Base-by-base conservation (phyloP, 2,113 vertebrate genomes). In the Pedionomus torquatus region DNA sequence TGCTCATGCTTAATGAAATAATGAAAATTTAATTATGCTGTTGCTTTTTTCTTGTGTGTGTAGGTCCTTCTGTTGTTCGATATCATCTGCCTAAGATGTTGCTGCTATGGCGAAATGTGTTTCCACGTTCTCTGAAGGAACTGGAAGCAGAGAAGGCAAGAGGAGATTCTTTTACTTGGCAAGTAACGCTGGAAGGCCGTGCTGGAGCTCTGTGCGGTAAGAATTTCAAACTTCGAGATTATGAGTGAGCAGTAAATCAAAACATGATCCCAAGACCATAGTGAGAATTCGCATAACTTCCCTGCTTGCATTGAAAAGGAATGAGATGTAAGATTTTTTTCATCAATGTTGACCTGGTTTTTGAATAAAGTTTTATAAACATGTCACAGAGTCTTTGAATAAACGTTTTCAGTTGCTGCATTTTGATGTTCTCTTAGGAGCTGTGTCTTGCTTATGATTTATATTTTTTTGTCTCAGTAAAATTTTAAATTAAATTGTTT, bases 51-150 rank as follows among this genome's bases (percentile, higher is more conserved):
- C 61, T 82, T 64, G 83, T 70, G 95, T 26, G 5, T 1, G 9
- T 94, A 99, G 99, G 99, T 49, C 99, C 99, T 24, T 99, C 99
- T 44, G 98, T 99, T 10, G 99, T 99, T 87, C 98, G 99, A 11
- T 99, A 99, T 89, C 99, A 99, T 97, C 98, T 99, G 44, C 99
- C 99, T 15, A 99, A 99, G 98, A 99, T 99, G 99, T 97, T 99
- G 77, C 98, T 99, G 79, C 95, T 99, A 1, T 99, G 99, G 99
- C 97, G 99, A 96, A 99, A 99, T 0, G 99, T 99, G 70, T 99
- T 99, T 93, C 99, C 99, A 60, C 99, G 99, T 87, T 99, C 99
- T 46, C 98, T 99, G 96, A 99, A 99, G 96, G 99, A 99, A 78
- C 48, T 99, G 93, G 99, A 99, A 95, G 99, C 99, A 10, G 99